Conservation (phyloP, 1,140 invertebrate genomes). For the Cydia splendana region DNA sequence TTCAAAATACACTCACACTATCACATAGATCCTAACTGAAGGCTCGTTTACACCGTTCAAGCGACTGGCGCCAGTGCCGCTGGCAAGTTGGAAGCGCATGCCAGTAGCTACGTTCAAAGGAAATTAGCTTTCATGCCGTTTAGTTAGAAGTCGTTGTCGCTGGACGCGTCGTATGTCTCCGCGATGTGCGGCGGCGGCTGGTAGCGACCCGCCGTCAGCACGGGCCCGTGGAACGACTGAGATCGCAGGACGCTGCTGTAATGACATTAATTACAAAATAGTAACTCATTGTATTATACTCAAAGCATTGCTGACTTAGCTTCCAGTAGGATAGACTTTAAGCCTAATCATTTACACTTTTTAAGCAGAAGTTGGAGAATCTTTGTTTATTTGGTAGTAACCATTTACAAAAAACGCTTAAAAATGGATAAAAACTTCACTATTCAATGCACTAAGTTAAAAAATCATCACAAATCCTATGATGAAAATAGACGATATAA, state of each 20-base stretch:
- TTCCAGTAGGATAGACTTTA: too few relatives aligned
- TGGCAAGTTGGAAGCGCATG: not conserved
- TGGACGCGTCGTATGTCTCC: conserved; percentile 71
- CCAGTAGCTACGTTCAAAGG: not conserved
- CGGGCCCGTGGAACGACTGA: conserved; percentile 81
- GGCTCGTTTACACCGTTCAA: not conserved
- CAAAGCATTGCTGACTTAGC: too few relatives aligned
- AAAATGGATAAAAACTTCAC: too few relatives aligned
- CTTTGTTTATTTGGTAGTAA: too few relatives aligned
- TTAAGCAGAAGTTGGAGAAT: too few relatives aligned
- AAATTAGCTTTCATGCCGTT: not conserved
- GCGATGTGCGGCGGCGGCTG: conserved; percentile 54
- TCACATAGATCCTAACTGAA: conserved; percentile 37
- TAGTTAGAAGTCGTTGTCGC: conserved; percentile 78
- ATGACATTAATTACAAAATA: conserved; percentile 32
- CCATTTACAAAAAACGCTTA: too few relatives aligned
- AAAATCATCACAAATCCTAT: too few relatives aligned
- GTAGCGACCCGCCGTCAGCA: conserved; percentile 58
- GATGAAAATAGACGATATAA: too few relatives aligned
- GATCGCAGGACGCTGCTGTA: conserved; percentile 80
- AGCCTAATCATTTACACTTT: too few relatives aligned
- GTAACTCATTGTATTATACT: not conserved
- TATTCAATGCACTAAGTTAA: too few relatives aligned
- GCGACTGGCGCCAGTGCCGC: not conserved
- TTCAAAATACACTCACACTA: conserved; percentile 36